Conservation (phyloP, 2,888 invertebrate genomes). For the Stenichneumon culpator region DNA sequence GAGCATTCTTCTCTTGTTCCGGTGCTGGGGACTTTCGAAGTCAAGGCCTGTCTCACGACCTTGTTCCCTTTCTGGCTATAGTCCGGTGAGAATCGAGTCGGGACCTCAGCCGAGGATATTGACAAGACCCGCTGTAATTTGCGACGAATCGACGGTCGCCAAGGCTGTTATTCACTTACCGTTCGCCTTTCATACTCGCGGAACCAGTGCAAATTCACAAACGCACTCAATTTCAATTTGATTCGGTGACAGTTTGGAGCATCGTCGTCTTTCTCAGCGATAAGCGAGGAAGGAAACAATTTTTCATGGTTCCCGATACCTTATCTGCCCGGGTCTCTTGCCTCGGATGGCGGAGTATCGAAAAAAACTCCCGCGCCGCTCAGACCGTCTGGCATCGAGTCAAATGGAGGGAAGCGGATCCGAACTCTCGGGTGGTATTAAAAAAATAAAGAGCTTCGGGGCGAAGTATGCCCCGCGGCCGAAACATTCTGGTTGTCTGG, state of each 20-base stretch:
- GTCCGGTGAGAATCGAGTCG: constrained; percentile 27
- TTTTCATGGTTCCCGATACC: not conserved
- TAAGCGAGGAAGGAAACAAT: not conserved
- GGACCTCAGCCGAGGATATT: not conserved
- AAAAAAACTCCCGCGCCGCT: constrained; percentile 19
- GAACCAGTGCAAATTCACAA: not conserved
- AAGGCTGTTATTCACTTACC: not conserved
- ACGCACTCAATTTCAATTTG: not conserved
- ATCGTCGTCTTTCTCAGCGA: too few relatives aligned
- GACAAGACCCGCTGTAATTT: constrained; percentile 19
- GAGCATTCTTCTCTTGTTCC: constrained; percentile 23
- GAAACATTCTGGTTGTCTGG: constrained; percentile 40
- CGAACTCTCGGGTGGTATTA: constrained; percentile 38
- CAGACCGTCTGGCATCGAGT: not conserved
- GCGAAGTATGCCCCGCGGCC: constrained; percentile 51
- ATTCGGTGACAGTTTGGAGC: not conserved
- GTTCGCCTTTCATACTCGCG: not conserved
- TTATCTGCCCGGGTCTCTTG: not conserved
- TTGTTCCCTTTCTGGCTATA: constrained; percentile 28
- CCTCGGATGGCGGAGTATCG: constrained; percentile 16
- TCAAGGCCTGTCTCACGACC: constrained; percentile 38
- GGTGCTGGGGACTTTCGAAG: constrained; percentile 40
- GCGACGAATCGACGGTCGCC: constrained; percentile 2
- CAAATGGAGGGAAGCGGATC: constrained; percentile 19
- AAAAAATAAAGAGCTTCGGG: constrained; percentile 45